Evolutionary conservation across 2,113 vertebrate genomes (phyloP).

Genomic region (Leptocoma aspasia): DNA sequence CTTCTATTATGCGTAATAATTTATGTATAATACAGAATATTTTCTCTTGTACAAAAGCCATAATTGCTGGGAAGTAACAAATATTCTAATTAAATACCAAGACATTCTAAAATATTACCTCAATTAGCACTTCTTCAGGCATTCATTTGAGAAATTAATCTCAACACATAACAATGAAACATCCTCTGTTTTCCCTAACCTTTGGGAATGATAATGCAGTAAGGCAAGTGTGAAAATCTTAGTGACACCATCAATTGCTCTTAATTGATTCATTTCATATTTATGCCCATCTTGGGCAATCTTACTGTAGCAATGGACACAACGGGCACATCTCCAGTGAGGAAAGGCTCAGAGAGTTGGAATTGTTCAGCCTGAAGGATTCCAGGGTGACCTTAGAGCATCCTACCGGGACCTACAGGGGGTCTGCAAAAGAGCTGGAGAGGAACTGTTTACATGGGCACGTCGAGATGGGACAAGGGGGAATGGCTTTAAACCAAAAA

Average conservation of each 20-base stretch:
- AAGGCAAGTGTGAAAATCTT: not conserved
- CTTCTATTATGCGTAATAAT: not conserved
- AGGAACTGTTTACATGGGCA: not conserved
- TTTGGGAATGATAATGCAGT: not conserved
- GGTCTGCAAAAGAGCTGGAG: not conserved
- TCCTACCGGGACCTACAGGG: not conserved
- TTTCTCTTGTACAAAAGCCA: not conserved
- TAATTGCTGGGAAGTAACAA: not conserved
- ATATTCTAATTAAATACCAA: not conserved
- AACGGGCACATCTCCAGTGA: not conserved
- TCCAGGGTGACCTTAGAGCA: not conserved
- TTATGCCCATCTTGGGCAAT: not conserved
- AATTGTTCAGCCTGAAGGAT: not conserved
- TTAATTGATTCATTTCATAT: not conserved
- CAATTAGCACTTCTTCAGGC: not conserved
- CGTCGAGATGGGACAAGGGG: not conserved
- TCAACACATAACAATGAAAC: not conserved
- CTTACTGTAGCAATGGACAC: not conserved
- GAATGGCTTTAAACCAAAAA: not conserved
- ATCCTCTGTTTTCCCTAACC: not conserved
- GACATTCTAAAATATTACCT: not conserved
- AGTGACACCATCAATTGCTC: not conserved
- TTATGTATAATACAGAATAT: not conserved
- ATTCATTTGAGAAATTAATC: not conserved
- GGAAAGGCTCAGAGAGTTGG: not conserved